These are phyloP conservation scores for Falco biarmicus DNA, from an alignment of 2,797 vertebrate genomes.

Conservation along the genomic window DNA sequence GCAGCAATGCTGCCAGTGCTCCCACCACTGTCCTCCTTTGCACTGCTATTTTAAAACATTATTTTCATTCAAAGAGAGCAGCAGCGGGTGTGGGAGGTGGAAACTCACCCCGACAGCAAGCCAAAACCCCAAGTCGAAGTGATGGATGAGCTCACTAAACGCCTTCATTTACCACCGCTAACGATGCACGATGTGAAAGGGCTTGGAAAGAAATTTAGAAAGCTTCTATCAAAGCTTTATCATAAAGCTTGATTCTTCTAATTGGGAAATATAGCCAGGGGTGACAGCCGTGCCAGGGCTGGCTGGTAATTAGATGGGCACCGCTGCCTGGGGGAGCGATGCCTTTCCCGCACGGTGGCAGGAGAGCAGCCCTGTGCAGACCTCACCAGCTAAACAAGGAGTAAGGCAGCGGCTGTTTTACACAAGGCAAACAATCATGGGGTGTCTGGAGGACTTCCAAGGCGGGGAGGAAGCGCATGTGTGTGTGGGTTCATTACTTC, in stretches of 20 bases:
- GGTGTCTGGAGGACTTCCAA: neutral
- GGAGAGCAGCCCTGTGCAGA: neutral
- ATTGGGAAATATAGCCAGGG: neutral
- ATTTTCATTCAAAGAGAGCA: neutral
- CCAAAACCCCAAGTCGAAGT: neutral
- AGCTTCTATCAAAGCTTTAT: neutral
- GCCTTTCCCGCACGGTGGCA: neutral
- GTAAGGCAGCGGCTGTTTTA: neutral
- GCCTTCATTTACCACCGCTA: neutral
- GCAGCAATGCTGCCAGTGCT: neutral
- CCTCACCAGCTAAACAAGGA: neutral
- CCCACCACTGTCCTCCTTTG: accelerated
- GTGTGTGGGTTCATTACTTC: neutral
- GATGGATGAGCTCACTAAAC: slow-evolving; percentile 36
- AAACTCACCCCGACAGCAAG: neutral
- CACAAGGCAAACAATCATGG: neutral
- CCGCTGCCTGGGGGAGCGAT: neutral
- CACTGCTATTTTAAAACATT: neutral
- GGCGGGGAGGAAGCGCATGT: accelerated
- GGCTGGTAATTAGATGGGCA: neutral
- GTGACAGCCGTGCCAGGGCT: neutral
- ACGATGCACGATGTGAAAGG: neutral
- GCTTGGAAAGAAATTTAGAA: neutral
- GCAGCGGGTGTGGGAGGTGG: neutral
- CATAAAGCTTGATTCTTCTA: neutral